These are phyloP conservation scores for Spinibarbus caldwelli DNA, from an alignment of 2,797 vertebrate genomes.

Conservation along the genomic window DNA sequence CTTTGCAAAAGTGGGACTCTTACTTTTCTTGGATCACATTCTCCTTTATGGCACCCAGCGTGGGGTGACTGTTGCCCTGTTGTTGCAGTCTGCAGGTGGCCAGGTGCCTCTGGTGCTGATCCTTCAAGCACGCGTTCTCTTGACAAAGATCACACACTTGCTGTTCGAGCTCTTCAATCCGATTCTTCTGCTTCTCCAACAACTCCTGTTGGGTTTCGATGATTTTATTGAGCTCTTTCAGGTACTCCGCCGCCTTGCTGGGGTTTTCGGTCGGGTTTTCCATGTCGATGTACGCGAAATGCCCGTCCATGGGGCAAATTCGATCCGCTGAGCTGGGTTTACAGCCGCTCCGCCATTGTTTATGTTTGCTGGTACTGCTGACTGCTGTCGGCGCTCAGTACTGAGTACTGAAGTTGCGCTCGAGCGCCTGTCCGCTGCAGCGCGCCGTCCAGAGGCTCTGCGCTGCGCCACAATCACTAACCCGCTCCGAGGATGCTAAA, in stretches of 20 bases:
- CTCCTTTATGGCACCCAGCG: slow-evolving; percentile 83
- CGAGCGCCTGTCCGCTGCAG: slow-evolving; percentile 62
- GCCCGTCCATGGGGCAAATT: slow-evolving; percentile 72
- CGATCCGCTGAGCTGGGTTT: slow-evolving; percentile 62
- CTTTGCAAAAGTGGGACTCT: slow-evolving; percentile 74
- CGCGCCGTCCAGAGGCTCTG: slow-evolving; percentile 68
- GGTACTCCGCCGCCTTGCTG: slow-evolving; percentile 89
- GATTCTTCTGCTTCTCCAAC: slow-evolving; percentile 89
- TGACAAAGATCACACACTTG: slow-evolving; percentile 89
- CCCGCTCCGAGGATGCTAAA: slow-evolving; percentile 63
- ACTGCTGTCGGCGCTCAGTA: slow-evolving; percentile 29
- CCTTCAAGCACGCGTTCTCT: slow-evolving; percentile 88
- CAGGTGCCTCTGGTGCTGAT: slow-evolving; percentile 91
- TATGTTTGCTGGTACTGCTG: slow-evolving; percentile 56
- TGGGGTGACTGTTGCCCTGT: slow-evolving; percentile 68
- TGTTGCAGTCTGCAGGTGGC: slow-evolving; percentile 85
- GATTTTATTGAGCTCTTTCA: slow-evolving; percentile 93
- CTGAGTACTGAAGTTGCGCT: slow-evolving; percentile 65
- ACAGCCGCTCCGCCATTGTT: slow-evolving; percentile 72
- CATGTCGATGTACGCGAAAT: slow-evolving; percentile 78
- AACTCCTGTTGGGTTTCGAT: slow-evolving; percentile 95
- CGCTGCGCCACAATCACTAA: slow-evolving; percentile 68
- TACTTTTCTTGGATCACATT: slow-evolving; percentile 85
- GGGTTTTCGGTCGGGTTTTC: slow-evolving; percentile 88
- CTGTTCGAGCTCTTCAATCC: slow-evolving; percentile 93